Evolutionary conservation across 2,888 invertebrate genomes (phyloP), one percentile per base, ranked within the genome.

Genomic region (Gortyna flavago): DNA sequence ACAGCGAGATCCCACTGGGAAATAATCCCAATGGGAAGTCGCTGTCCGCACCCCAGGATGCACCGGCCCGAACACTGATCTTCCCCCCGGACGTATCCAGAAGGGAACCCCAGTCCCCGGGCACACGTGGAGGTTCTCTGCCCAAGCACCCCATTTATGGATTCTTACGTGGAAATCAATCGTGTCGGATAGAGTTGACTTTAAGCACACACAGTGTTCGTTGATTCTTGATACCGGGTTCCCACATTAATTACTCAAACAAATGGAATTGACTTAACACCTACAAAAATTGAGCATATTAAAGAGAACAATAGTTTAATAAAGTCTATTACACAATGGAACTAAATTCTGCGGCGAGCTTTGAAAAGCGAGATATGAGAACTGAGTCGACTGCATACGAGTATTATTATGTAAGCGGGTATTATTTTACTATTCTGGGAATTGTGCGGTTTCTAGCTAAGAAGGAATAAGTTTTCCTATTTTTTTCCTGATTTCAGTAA

Each of bases 261-360:
- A 75, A 65, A 67, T 81, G 67, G 59, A n/a, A 79, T 83, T 79
- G 69, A 79, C 54, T 74, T 70, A 84, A 84, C 80, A 79, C 80
- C 70, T 84, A 44, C 84, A 79, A 84, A 84, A 82, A 74, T 71
- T 75, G 9, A 71, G 8, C 54, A 29, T 68, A 75, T 75, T 75
- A 82, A 82, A 79, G 67, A 59, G 59, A 74, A 84, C 80, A 71
- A 71, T 74, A 79, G 80, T 79, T 83, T 73, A 83, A 74, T 79
- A 59, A 70, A 84, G 73, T 82, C 57, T 71, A 64, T 79, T 71
- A 38, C 59, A 48, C 70, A 73, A 79, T 71, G 41, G 29, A 79
- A 73, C 70, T 70, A 64, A 79, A 84, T 74, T 84, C 67, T 66
- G 74, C 21, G 69, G 79, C 51, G 48, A 35, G 67, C 66, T 80